phyloP scores from a whole-genome alignment of 2,888 invertebrate genomes.

The Synanthedon formicaeformis region DNA sequence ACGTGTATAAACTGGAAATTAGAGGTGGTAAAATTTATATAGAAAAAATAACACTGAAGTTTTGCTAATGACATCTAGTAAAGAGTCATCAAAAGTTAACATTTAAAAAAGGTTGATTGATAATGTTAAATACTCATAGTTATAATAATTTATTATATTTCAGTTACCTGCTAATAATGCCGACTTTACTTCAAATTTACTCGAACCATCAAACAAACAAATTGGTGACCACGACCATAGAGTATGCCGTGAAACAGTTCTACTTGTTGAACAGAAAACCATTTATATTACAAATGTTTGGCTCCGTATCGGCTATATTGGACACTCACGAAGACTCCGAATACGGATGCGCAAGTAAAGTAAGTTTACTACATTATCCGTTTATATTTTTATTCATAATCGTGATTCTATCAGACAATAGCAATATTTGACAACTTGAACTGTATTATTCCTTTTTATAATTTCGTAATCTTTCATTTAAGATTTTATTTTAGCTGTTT shows the following conservation, averaged over 20 bases:
- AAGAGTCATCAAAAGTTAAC: too few species aligned
- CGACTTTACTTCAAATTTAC: conserved; percentile 95
- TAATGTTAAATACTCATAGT: too few species aligned
- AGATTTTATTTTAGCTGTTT: neutral
- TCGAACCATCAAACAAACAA: conserved; percentile 98
- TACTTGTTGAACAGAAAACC: conserved; percentile 98
- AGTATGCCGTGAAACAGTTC: conserved; percentile 98
- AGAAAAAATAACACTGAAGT: too few species aligned
- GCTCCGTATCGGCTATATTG: conserved; percentile 95
- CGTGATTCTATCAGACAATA: neutral
- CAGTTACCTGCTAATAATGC: conserved; percentile 96
- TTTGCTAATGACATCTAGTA: too few species aligned
- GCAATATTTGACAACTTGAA: neutral
- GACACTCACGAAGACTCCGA: conserved; percentile 90
- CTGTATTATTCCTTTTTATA: neutral
- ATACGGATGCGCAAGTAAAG: conserved; percentile 93
- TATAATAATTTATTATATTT: too few species aligned
- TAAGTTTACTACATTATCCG: conserved; percentile 28
- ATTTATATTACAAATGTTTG: conserved; percentile 99
- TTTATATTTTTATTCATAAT: neutral
- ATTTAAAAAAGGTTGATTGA: too few species aligned
- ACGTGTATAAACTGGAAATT: too few species aligned
- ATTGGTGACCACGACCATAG: conserved; percentile 93
- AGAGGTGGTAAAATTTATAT: too few species aligned
- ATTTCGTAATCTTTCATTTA: neutral